These are phyloP conservation scores for Pantelozetes paolii DNA, from an alignment of 2,888 invertebrate genomes.

Conservation along the genomic window DNA sequence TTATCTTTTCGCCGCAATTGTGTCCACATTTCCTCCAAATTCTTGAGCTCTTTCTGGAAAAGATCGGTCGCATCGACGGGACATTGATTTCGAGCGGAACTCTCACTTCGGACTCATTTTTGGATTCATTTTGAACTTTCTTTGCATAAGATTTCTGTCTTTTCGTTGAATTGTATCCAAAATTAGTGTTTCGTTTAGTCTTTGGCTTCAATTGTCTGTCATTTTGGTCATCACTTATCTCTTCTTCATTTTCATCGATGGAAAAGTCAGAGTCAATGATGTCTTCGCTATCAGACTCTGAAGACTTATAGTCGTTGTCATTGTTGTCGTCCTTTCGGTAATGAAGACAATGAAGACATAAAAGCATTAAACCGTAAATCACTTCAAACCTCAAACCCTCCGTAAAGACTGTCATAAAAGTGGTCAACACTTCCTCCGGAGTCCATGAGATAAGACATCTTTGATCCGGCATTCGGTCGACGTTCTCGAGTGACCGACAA, in stretches of 20 bases:
- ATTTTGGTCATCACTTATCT: conserved; percentile 74
- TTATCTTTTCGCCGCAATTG: conserved; percentile 65
- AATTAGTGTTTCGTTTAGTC: neutral
- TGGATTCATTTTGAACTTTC: conserved; percentile 70
- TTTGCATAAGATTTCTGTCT: conserved; percentile 62
- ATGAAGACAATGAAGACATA: conserved; percentile 11
- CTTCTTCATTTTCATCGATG: conserved; percentile 93
- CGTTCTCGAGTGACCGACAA: conserved; percentile 65
- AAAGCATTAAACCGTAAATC: conserved; percentile 9
- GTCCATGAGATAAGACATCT: conserved; percentile 80
- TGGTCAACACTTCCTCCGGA: conserved; percentile 71
- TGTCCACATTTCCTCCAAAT: conserved; percentile 54
- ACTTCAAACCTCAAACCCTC: conserved; percentile 67
- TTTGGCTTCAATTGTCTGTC: conserved; percentile 57
- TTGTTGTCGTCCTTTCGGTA: conserved; percentile 50
- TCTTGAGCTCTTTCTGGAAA: conserved; percentile 52
- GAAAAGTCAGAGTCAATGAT: conserved; percentile 96
- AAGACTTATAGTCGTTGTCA: conserved; percentile 65
- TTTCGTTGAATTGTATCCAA: conserved; percentile 59
- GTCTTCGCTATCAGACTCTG: conserved; percentile 65
- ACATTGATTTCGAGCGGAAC: neutral
- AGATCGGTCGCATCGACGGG: conserved; percentile 44
- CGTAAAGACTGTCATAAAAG: conserved; percentile 98
- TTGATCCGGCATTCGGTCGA: conserved; percentile 86
- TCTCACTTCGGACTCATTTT: conserved; percentile 16